phyloP scores from a whole-genome alignment of 2,797 vertebrate species.

The Lacerta bilineata region DNA sequence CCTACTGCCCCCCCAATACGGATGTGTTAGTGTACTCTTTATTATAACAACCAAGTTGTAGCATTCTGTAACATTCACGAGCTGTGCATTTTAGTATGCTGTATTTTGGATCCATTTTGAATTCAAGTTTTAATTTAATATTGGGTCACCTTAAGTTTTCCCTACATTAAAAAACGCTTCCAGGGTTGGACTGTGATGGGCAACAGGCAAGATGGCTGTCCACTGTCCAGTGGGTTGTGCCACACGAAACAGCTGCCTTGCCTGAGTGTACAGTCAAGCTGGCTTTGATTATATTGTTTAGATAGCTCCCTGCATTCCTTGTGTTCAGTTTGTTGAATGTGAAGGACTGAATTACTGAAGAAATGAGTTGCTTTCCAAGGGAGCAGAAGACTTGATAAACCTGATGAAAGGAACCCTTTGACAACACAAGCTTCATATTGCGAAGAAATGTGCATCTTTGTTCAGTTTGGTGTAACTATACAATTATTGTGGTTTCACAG shows the following conservation, averaged over 20 bases:
- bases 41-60: too few species aligned
- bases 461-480: constrained; percentile 43
- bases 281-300: background rate
- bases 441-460: constrained; percentile 24
- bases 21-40: too few species aligned
- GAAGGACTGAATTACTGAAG: background rate
- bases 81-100: background rate
- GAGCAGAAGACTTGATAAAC: background rate
- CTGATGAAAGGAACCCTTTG: background rate
- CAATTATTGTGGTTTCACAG: background rate
- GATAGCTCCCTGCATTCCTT: background rate
- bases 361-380: background rate
- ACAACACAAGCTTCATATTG: constrained; percentile 9
- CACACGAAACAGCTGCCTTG: background rate
- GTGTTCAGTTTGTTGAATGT: background rate
- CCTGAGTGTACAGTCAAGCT: background rate
- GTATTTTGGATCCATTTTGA: background rate
- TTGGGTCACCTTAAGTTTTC: background rate
- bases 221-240: background rate
- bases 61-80: background rate
- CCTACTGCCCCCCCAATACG: too few species aligned
- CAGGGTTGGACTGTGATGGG: background rate
- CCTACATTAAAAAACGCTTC: background rate
- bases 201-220: background rate
- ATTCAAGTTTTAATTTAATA: background rate